phyloP scores from a whole-genome alignment of 2,888 invertebrate species.

The Empis stercorea region DNA sequence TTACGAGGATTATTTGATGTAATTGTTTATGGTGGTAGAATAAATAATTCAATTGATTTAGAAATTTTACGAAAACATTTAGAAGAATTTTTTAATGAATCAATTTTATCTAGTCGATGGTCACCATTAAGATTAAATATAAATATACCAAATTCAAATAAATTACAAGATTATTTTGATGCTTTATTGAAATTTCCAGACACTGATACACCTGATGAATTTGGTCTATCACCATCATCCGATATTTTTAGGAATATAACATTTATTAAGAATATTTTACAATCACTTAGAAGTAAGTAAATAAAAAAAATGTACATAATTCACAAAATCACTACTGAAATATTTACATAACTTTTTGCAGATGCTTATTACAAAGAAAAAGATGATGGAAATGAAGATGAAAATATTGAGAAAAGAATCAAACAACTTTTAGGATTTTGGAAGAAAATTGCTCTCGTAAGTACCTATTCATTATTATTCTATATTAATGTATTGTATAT shows the following conservation, averaged over 20 bases:
- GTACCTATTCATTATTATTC: not conserved
- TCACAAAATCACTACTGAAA: not conserved
- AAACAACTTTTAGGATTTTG: conserved; percentile 65
- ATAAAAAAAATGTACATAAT: not conserved
- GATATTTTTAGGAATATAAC: conserved; percentile 29
- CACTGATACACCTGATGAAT: conserved; percentile 28
- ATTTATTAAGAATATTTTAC: conserved; percentile 25
- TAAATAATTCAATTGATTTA: conserved; percentile 64
- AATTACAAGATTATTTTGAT: conserved; percentile 30
- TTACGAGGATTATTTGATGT: conserved; percentile 63
- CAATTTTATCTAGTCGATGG: conserved; percentile 46
- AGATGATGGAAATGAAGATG: conserved; percentile 16
- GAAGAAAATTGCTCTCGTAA: conserved; percentile 57
- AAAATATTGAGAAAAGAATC: conserved; percentile 45
- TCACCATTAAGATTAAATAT: conserved; percentile 40
- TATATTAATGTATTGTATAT: not conserved
- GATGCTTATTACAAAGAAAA: conserved; percentile 15
- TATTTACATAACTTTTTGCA: not conserved
- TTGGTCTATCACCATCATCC: conserved; percentile 30
- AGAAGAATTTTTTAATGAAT: conserved; percentile 44
- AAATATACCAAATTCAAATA: conserved; percentile 26
- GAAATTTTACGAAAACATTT: conserved; percentile 40
- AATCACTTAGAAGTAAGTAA: conserved; percentile 19
- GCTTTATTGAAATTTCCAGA: conserved; percentile 28
- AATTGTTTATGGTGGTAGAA: conserved; percentile 74